Conservation (phyloP, 2,888 invertebrate genomes). For the Ophraella communa region DNA sequence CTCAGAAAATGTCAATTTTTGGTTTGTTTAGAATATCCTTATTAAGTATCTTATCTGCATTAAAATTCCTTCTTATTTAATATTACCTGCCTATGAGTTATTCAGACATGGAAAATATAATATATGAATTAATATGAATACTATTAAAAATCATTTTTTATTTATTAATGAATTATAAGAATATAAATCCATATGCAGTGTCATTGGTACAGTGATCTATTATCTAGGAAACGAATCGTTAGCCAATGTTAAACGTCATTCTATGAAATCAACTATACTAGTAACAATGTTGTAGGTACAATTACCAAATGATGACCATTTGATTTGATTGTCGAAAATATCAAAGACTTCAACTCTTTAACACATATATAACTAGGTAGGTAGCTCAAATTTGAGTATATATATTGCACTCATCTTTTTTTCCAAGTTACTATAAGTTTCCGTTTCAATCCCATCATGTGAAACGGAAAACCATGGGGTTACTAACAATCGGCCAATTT, state of each 20-base stretch:
- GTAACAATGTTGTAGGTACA: constrained; percentile 45
- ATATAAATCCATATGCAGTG: too few species aligned
- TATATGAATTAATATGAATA: too few species aligned
- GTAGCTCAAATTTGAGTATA: constrained; percentile 28
- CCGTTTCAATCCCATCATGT: constrained; percentile 10
- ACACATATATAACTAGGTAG: constrained; percentile 15
- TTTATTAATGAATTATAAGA: background rate
- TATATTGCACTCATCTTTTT: constrained; percentile 35
- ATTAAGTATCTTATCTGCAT: too few species aligned
- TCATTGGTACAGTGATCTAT: too few species aligned
- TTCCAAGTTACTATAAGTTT: constrained; percentile 30
- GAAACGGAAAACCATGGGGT: constrained; percentile 24
- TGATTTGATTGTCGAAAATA: constrained; percentile 48
- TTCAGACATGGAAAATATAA: too few species aligned
- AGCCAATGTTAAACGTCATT: background rate
- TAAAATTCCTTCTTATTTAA: too few species aligned
- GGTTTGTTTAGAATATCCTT: too few species aligned
- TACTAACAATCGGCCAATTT: constrained; percentile 16
- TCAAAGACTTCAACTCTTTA: constrained; percentile 40
- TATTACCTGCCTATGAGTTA: too few species aligned
- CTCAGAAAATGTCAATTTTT: too few species aligned
- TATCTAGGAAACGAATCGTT: background rate
- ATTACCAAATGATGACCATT: constrained; percentile 36
- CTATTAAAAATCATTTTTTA: too few species aligned
- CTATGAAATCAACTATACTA: constrained; percentile 37